Evolutionary conservation across 2,797 vertebrate species (phyloP).

Genomic region (Microctenopoma steveboyesi): DNA sequence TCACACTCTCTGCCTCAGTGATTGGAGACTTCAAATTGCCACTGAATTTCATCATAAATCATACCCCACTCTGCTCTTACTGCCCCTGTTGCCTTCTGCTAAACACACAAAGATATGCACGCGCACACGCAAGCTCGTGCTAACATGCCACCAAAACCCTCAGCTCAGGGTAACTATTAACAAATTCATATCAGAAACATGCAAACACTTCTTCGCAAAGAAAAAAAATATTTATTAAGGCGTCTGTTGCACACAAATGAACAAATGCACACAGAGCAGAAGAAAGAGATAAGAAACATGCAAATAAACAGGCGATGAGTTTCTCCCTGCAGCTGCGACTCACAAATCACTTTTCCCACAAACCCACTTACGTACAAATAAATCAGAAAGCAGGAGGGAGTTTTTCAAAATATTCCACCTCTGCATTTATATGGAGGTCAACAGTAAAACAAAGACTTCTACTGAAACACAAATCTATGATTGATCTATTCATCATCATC

Average conservation of each 20-base stretch:
- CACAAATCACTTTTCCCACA: conserved; percentile 36
- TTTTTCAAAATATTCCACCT: conserved; percentile 1
- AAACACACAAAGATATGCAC: conserved; percentile 53
- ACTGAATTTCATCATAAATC: conserved; percentile 75
- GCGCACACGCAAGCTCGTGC: conserved; percentile 39
- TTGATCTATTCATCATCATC: too few species aligned
- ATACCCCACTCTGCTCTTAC: conserved; percentile 53
- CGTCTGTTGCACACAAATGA: conserved; percentile 44
- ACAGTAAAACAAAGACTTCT: too few species aligned
- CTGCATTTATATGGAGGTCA: not conserved
- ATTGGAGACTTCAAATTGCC: conserved; percentile 76
- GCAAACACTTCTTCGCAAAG: conserved; percentile 29
- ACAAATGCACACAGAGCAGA: conserved; percentile 38
- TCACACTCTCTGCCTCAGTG: conserved; percentile 49
- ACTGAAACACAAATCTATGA: not conserved
- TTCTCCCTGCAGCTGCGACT: conserved; percentile 30
- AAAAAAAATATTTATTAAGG: conserved; percentile 47
- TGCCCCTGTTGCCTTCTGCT: conserved; percentile 69
- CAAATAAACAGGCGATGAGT: conserved; percentile 38
- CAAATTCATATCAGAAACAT: conserved; percentile 27
- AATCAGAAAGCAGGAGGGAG: conserved; percentile 25
- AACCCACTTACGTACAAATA: conserved; percentile 25
- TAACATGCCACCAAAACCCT: conserved; percentile 43
- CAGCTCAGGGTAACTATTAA: conserved; percentile 26
- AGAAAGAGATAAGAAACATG: conserved; percentile 38